Base-by-base conservation (phyloP, 30 jellyfish, hydroid and myxozoan species). In the Hydractinia echinata region DNA sequence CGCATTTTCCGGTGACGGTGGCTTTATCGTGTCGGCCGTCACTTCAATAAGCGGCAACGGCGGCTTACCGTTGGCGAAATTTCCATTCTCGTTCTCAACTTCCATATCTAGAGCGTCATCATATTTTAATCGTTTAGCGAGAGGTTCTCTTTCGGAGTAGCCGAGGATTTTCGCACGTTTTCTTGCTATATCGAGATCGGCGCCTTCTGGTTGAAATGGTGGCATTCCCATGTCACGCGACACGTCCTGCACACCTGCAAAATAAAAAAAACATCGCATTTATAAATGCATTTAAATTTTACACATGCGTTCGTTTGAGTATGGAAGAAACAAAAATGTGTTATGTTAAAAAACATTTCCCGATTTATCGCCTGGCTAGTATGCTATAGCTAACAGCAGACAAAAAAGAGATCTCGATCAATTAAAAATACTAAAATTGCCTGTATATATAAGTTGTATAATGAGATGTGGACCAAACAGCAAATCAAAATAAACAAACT, bases 1-100 rank as follows among this genome's bases (percentile, higher is more conserved):
- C 60, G 84, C 62, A 51, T 81, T 85, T 14, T 84, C 88, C 54
- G 95, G 97, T 9, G 92, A 89, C 13, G 94, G 97, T n/a, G 97
- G 97, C 5, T 58, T 55, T 5, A 58, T 64, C 15, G 50, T 81
- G 58, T 54, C 76, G 8, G 48, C 76, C 8, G 67, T 72, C n/a
- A 84, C 76, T 61, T 83, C 85, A 50, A 83, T 82, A 52, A 73
- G 56, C 21, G 89, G 89, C 53, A 82, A 51, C 19, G 89, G 89
- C 10, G 89, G 89, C 13, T 51, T 53, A 7, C 74, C 86, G 51
- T 53, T 51, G 48, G 19, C 76, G n/a, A 66, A 15, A 61, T 54
- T 4, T 16, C 5, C 53, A 13, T 10, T 66, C 8, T 77, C 55
- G 18, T 61, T 15, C 3, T 61, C 85, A 54, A 77, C 60, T 10